These are phyloP conservation scores for Mycteria americana DNA, from an alignment of 2,797 vertebrate genomes.

Conservation along the genomic window DNA sequence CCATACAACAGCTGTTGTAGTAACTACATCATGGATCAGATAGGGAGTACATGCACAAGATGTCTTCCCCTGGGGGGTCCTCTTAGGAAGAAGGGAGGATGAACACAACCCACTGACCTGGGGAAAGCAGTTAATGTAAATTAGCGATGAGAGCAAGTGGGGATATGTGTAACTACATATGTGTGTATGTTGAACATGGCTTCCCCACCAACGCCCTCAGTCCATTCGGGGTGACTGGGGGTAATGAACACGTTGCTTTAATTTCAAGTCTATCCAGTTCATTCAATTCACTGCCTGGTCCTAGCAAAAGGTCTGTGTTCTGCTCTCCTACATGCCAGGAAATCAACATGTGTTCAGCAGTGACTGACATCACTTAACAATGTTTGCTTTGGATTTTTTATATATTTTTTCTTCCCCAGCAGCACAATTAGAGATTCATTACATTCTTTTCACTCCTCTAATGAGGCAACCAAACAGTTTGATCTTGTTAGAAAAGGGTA, in stretches of 20 bases:
- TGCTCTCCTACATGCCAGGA: not conserved
- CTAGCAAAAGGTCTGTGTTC: not conserved
- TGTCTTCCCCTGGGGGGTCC: not conserved
- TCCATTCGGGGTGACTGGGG: not conserved
- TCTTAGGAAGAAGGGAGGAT: not conserved
- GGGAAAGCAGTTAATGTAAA: not conserved
- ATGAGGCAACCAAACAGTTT: not conserved
- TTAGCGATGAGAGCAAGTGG: not conserved
- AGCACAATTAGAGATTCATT: not conserved
- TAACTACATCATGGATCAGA: not conserved
- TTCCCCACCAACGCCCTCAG: not conserved
- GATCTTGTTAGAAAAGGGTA: not conserved
- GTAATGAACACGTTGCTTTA: not conserved
- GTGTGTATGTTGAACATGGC: not conserved
- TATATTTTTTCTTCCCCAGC: not conserved
- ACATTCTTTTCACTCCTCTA: not conserved
- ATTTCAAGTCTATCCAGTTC: not conserved
- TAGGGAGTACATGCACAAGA: not conserved
- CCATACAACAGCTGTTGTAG: not conserved
- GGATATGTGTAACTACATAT: accelerated
- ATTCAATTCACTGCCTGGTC: not conserved
- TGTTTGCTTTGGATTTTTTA: not conserved
- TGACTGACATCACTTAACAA: not conserved
- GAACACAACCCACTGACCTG: not conserved
- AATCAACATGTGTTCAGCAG: not conserved